Base-by-base conservation (phyloP, 2,888 invertebrate species). In the Lithophane semibrunnea region DNA sequence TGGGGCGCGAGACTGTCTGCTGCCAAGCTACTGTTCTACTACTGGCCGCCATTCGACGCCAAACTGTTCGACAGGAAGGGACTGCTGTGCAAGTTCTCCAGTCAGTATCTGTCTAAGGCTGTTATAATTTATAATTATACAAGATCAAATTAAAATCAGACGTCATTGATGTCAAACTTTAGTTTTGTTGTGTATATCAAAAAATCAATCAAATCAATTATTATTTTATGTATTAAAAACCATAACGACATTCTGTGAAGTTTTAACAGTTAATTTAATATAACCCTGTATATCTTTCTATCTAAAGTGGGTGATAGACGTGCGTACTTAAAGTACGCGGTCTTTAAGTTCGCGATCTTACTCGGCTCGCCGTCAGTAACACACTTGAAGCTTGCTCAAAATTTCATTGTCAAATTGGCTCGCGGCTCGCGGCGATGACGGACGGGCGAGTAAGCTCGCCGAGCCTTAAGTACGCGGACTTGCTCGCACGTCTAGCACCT, bases 1-100 rank as follows among this genome's bases (percentile, higher is more conserved):
- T 98, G 99, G 84, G 98, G 98, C 71, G 99, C 99, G 0, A 97
- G 99, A 71, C 98, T 99, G n/a, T 99, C 99, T 0, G 99, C 99
- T 2, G 99, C 99, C 73, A 99, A 99, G 95, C 97, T 99, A 60
- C 97, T 99, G 69, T 99, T 99, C 96, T 99, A 99, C 97, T 99
- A 99, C 94, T 99, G 99, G 99, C 99, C 99, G 8, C 98, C 99
- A 7, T 98, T 99, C 91, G 99, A 99, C 95, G 98, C 99, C 44
- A 98, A 98, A 91, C 97, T 99, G 10, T 98, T 99, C 90, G 99
- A 99, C 93, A 97, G 99, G 74, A 98, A 98, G 91, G 98, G 98
- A 4, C 97, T 99, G 76, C 98, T 99, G 75, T 98, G 98, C 91
- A 99, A 99, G 97, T 98, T 99, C 91, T 98, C 98, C 85, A 98